Evolutionary conservation across 2,888 invertebrate species (phyloP).

Genomic region (Andrena dorsata): DNA sequence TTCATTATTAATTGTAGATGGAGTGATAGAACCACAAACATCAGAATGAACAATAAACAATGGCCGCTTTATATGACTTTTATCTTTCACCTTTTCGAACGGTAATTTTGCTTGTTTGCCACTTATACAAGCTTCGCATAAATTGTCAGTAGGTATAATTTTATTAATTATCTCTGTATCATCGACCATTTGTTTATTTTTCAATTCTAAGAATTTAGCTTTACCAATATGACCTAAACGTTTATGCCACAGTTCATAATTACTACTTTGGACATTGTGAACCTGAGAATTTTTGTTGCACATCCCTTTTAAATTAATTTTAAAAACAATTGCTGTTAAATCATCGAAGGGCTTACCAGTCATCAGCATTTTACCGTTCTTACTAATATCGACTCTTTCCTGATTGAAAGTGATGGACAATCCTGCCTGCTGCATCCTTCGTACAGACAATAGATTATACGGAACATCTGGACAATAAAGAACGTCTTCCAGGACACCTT

Average conservation of each 20-base stretch:
- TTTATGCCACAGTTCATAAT: constrained; percentile 17
- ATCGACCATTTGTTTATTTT: constrained; percentile 5
- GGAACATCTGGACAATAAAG: not conserved
- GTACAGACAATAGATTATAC: constrained; percentile 4
- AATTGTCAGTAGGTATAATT: not conserved
- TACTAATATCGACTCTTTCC: not conserved
- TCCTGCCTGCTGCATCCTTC: constrained; percentile 6
- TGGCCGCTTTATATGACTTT: too few relatives aligned
- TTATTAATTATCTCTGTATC: not conserved
- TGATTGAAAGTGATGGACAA: not conserved
- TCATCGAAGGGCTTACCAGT: constrained; percentile 15
- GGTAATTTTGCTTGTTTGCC: too few relatives aligned
- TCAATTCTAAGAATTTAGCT: constrained; percentile 5
- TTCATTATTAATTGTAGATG: constrained; percentile 8
- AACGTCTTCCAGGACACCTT: not conserved
- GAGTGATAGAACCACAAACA: too few relatives aligned
- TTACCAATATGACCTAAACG: not conserved
- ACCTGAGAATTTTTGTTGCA: not conserved
- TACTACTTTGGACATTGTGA: not conserved
- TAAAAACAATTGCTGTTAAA: not conserved
- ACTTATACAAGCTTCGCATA: constrained; percentile 28
- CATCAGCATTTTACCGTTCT: not conserved
- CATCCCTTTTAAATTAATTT: not conserved
- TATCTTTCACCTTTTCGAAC: too few relatives aligned
- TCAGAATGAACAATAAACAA: too few relatives aligned